Evolutionary conservation across 1,140 invertebrate species (phyloP).

Genomic region (Cydia fagiglandana): DNA sequence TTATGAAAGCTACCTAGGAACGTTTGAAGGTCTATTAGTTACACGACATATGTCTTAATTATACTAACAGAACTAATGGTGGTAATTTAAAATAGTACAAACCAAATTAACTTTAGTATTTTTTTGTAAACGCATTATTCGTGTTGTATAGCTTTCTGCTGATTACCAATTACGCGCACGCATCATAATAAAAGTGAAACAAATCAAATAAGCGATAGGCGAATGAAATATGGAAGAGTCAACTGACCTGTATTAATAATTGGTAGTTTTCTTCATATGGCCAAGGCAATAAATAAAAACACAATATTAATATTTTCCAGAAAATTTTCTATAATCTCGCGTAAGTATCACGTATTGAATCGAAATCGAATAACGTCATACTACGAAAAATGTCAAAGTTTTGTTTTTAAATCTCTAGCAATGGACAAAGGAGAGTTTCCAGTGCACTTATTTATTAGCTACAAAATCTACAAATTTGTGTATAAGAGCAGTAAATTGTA

Average conservation of each 20-base stretch:
- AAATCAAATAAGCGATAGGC: neutral
- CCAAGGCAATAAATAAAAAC: slow-evolving; percentile 20
- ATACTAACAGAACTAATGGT: neutral
- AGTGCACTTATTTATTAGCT: neutral
- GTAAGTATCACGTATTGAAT: slow-evolving; percentile 24
- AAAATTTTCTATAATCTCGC: slow-evolving; percentile 4
- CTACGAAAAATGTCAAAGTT: slow-evolving; percentile 14
- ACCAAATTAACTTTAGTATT: neutral
- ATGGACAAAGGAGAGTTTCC: neutral
- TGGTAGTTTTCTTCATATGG: neutral
- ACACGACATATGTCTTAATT: neutral
- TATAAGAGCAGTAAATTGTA: neutral
- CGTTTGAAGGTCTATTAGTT: slow-evolving; percentile 13
- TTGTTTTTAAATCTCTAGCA: slow-evolving; percentile 16
- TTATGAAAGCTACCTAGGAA: neutral
- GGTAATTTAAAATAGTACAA: neutral
- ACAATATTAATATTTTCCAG: slow-evolving; percentile 10
- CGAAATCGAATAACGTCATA: slow-evolving; percentile 27
- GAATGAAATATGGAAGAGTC: neutral
- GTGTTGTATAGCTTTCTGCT: slow-evolving; percentile 1
- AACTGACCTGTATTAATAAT: neutral
- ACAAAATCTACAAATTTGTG: neutral
- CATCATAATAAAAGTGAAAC: slow-evolving; percentile 9
- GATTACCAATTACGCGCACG: slow-evolving; percentile 9
- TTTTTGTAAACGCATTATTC: neutral